phyloP scores from a whole-genome alignment of 2,797 vertebrate genomes.

The Periparus ater region DNA sequence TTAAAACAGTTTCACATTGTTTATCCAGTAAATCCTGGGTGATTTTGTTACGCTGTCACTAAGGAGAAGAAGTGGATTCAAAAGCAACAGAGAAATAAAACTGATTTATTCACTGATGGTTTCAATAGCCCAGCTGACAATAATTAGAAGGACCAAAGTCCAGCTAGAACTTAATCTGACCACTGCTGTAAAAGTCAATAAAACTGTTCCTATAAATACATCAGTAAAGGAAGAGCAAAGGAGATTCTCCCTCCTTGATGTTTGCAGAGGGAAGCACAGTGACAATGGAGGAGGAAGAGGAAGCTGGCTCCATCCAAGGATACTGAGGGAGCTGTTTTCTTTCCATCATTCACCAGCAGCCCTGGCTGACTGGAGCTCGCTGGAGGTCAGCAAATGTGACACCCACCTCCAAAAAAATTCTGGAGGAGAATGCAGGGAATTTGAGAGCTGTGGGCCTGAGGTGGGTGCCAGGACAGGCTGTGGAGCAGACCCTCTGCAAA shows the following conservation, averaged over 20 bases:
- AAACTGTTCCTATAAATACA: not conserved
- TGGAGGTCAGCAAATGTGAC: not conserved
- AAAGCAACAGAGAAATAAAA: not conserved
- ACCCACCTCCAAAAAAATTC: not conserved
- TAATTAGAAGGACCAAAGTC: not conserved
- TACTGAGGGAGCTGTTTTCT: not conserved
- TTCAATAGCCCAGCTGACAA: not conserved
- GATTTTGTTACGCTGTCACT: not conserved
- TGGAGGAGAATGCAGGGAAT: not conserved
- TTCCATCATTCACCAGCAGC: not conserved
- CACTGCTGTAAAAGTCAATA: not conserved
- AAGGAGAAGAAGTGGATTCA: not conserved
- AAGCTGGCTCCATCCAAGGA: not conserved
- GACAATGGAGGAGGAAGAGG: not conserved
- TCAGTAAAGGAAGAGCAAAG: not conserved
- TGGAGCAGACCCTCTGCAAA: not conserved
- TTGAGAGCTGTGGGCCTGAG: accelerated
- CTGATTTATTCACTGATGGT: not conserved
- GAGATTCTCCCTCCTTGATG: not conserved
- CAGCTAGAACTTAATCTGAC: not conserved
- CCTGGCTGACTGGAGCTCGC: not conserved
- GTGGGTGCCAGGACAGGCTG: not conserved
- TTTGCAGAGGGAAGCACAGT: not conserved
- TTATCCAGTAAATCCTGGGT: not conserved
- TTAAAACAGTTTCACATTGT: not conserved